Base-by-base conservation (phyloP, 2,888 invertebrate species). In the Cosmia trapezina region DNA sequence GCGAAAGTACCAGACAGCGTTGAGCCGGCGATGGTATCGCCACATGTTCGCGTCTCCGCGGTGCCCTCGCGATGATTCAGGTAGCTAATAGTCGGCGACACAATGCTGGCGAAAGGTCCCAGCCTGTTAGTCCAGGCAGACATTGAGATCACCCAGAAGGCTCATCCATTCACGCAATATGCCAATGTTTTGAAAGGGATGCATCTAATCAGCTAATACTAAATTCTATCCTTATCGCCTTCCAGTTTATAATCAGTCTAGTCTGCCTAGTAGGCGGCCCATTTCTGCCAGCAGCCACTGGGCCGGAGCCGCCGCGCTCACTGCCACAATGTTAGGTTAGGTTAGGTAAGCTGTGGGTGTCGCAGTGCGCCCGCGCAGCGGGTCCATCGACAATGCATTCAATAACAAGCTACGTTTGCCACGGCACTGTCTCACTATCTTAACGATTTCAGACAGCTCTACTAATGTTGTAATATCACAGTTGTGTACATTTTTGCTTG, bases 401-500 rank as follows among this genome's bases (percentile, higher is more conserved):
- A 70, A 60, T 70, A 70, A 37, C 17, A 33, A 54, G n/a, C 33
- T 28, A 33, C 49, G 33, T 22, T 33, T 37, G 41, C 59, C 28
- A 45, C 12, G 28, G n/a, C 17, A 28, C 28, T 28, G 28, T 28
- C 33, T 37, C 47, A 47, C 59, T 70, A 41, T 53, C 33, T 43
- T 51, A 43, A 60, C n/a, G 3, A 56, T 51, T 61, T 45, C 61
- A 33, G 12, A n/a, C 49, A 73, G 54, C 60, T 45, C 53, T 28
- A 65, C 64, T 79, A n/a, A 73, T 80, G 73, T 76, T 43, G 65
- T 73, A 66, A 78, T 53, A 80, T 53, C 51, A 80, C 54, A 56
- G 22, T 61, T 73, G 65, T 80, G 56, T 65, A 74, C 61, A 77
- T 61, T 57, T 53, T 66, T 41, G n/a, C 41, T 47, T 62, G 67